Evolutionary conservation across 2,797 vertebrate genomes (phyloP), one percentile per base, ranked within the genome.

Genomic region (Eremophila alpestris): DNA sequence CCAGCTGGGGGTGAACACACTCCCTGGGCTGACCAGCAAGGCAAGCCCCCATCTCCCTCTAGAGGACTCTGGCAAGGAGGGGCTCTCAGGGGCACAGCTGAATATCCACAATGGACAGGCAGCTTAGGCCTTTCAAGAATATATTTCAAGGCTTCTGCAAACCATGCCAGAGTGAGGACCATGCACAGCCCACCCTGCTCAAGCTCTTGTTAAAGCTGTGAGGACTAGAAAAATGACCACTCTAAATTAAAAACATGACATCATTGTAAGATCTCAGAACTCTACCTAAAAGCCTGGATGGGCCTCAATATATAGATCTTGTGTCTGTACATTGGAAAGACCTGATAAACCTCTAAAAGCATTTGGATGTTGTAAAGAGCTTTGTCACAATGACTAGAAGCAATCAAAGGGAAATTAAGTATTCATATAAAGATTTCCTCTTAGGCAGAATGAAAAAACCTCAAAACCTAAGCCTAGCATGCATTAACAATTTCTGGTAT

Each of bases 401-500:
- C 71, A 52, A 87, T 64, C 1, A 3, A 67, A 85, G 41, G 62
- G 56, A 89, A 93, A 91, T 83, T 51, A 87, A 41, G 46, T n/a
- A 71, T 83, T 85, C 82, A 70, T 58, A 68, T 68, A 71, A 92
- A 83, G 56, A 83, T 62, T 85, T 92, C 64, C 65, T 80, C 79
- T 80, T 48, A 74, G 60, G 52, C 34, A 87, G 58, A 80, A 90
- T 18, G 41, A 80, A 78, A 92, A 93, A 23, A 2, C 1, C 60
- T 87, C 71, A 85, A 80, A 95, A 52, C 27, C 43, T 56, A 70
- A 90, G 60, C n/a, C 67, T 49, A 55, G 38, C 2, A 1, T 26
- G 36, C 74, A 87, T 67, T 90, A 82, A 87, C 22, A 70, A 41
- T 76, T 93, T 88, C 49, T 93, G 34, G 32, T 93, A 23, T 49